Evolutionary conservation across 2,797 vertebrate genomes (phyloP).

Genomic region (Tamandua tetradactyla): DNA sequence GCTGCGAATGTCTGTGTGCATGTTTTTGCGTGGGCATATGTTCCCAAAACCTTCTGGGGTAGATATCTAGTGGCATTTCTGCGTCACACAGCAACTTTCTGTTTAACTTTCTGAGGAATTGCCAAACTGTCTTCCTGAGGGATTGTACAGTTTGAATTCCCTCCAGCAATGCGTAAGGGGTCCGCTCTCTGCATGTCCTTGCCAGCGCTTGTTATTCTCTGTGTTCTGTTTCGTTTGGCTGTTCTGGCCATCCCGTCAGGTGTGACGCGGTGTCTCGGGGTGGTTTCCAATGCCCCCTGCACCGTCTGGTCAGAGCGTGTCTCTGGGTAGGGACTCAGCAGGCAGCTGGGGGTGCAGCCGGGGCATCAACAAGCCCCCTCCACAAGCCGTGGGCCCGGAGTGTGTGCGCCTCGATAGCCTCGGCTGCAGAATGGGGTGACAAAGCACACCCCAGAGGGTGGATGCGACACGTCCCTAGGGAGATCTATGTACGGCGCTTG

Average conservation of each 20-base stretch:
- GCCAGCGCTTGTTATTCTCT: background rate
- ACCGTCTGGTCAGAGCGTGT: background rate
- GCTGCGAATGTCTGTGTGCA: background rate
- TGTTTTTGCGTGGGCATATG: no score
- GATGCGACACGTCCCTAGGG: background rate
- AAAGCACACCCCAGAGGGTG: background rate
- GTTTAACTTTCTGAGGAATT: no score
- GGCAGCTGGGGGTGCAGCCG: background rate
- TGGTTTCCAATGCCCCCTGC: background rate
- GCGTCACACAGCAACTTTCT: no score
- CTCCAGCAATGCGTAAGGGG: background rate
- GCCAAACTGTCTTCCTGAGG: no score
- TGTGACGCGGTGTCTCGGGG: background rate
- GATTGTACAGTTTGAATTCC: no score
- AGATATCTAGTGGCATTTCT: no score
- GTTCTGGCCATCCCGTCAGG: background rate
- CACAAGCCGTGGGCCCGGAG: background rate
- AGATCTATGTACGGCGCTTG: fast-evolving
- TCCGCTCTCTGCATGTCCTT: background rate
- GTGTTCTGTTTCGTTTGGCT: background rate
- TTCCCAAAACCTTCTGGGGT: background rate
- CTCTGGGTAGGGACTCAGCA: no score
- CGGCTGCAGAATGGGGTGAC: background rate
- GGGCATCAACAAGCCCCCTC: background rate
- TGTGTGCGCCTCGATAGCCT: background rate